Evolutionary conservation across 2,888 invertebrate genomes (phyloP).

Genomic region (Steinernema carpocapsae): DNA sequence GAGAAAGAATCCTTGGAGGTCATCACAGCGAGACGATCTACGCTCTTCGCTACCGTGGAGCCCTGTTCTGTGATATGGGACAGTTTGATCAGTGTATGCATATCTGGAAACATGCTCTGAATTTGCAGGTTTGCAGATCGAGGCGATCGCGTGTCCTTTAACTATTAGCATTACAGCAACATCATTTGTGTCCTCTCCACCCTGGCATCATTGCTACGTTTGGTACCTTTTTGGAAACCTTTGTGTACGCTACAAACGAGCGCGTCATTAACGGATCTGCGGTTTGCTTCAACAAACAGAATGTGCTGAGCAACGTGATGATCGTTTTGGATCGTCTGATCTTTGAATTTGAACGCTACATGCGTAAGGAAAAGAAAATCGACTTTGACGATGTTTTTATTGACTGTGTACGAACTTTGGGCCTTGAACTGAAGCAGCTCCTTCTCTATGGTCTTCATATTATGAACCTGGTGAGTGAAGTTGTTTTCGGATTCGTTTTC

Average conservation of each 20-base stretch:
- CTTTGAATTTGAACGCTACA: conserved; percentile 40
- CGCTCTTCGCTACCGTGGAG: conserved; percentile 82
- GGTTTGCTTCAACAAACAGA: neutral
- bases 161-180: neutral
- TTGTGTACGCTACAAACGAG: conserved; percentile 2
- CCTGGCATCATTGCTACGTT: conserved; percentile 9
- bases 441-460: conserved; percentile 49
- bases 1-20: conserved; percentile 84
- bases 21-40: conserved; percentile 85
- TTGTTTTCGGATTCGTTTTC: neutral
- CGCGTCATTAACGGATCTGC: neutral
- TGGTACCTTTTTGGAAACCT: conserved; percentile 1
- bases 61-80: conserved; percentile 83
- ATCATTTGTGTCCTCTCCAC: conserved; percentile 15
- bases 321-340: conserved; percentile 40
- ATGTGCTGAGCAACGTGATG: conserved; percentile 20
- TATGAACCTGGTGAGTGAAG: conserved; percentile 46
- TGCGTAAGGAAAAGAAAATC: conserved; percentile 18
- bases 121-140: conserved; percentile 49
- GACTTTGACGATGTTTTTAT: conserved; percentile 17
- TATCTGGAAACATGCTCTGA: conserved; percentile 91
- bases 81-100: conserved; percentile 71
- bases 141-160: conserved; percentile 9
- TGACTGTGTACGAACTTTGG: conserved; percentile 42
- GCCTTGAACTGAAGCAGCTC: conserved; percentile 50